Evolutionary conservation across 2,888 invertebrate species (phyloP), one percentile per base, ranked within the genome.

Genomic region (Chrysotoxum bicinctum): DNA sequence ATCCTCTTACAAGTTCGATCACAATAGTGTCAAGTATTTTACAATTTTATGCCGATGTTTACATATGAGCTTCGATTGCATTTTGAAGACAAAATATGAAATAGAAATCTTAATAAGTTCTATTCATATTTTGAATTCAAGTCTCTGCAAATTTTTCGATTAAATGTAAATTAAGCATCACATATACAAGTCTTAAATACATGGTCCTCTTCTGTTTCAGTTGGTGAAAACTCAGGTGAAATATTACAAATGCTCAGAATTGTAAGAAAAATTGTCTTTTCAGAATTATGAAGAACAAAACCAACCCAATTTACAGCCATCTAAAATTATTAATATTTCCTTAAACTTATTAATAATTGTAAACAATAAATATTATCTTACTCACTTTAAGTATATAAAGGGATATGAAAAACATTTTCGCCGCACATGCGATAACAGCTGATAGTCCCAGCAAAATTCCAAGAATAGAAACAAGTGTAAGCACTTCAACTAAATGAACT

Each of bases 401-500:
- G n/a, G 88, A 75, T 21, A 88, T 14, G 45, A 80, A 83, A 5
- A 89, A 69, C 12, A 88, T 60, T 21, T 88, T 87, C 69, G 89
- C 88, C 23, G 88, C 84, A 23, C 88, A 62, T 48, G 89, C 87
- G n/a, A 89, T 76, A n/a, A 89, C 87, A 40, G 89, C 87, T 32
- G 89, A 89, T 19, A 88, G 76, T 52, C 88, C 88, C 6, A 89
- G 84, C 52, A 89, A 70, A 30, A 89, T 85, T 56, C 89, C 89
- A 45, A 89, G 81, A 26, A 88, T 54, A 23, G 89, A 88, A 32
- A 89, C 76, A 64, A 89, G 77, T 1, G 89, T 72, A 14, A 89
- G 69, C 2, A 89, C 84, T 84, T 89, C 89, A 37, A 89, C 87
- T 26, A 89, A 87, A 78, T 88, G 89, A 23, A 89, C 89, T 10